Evolutionary conservation across 2,113 vertebrate genomes (phyloP).

Genomic region (Clarias gariepinus): DNA sequence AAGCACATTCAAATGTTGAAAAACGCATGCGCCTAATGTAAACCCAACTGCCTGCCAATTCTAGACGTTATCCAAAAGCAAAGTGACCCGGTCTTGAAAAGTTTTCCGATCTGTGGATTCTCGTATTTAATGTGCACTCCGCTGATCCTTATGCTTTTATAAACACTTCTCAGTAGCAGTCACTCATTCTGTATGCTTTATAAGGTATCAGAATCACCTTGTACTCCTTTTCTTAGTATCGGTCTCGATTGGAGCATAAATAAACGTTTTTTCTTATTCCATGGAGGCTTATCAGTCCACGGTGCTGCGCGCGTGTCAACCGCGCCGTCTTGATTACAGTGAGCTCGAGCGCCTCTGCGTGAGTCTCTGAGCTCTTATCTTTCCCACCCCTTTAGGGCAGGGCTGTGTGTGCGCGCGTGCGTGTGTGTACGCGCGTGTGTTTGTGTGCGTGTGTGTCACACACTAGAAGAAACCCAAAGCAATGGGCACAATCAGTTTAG

Average conservation of each 20-base stretch:
- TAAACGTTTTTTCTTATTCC: conserved; percentile 54
- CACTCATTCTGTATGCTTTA: neutral
- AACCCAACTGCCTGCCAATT: neutral
- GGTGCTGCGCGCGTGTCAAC: conserved; percentile 61
- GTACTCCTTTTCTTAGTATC: neutral
- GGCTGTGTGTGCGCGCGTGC: conserved; percentile 26
- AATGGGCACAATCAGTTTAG: neutral
- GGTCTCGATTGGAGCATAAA: conserved; percentile 1
- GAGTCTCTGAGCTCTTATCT: conserved; percentile 60
- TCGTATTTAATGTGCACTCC: neutral
- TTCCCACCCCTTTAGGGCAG: conserved; percentile 71
- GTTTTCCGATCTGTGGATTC: neutral
- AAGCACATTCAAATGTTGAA: neutral
- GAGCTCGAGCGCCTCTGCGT: conserved; percentile 56
- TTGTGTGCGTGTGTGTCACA: neutral
- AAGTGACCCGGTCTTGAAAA: neutral
- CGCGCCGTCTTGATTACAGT: conserved; percentile 71
- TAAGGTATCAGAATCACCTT: neutral
- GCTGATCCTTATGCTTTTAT: neutral
- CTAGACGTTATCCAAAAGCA: neutral
- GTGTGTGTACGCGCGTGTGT: neutral
- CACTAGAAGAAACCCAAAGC: neutral
- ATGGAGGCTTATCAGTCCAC: conserved; percentile 69
- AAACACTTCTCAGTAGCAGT: neutral
- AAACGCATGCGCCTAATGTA: neutral